Percentiles rank a stretch among this genome's conserved stretches.
Evolutionary conservation across 2,888 invertebrate species (phyloP).

Genomic region (Graphium colonna): DNA sequence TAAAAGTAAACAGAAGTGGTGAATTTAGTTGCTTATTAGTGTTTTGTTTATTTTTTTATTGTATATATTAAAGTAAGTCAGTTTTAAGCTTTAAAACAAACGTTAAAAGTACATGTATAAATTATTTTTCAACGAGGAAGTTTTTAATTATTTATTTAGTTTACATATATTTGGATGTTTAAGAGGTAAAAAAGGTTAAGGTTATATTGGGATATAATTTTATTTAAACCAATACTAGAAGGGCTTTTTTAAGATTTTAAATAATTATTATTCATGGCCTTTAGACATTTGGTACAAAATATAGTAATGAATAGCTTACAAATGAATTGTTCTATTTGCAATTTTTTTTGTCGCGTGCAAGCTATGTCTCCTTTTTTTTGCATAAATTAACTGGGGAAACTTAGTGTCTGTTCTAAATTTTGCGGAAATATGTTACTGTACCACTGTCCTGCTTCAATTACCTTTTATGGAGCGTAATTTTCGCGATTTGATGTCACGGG

Average conservation of each 20-base stretch:
- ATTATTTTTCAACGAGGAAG: background rate
- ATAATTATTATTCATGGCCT: no score
- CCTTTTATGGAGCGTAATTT: conserved; percentile 5
- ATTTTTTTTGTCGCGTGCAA: no score
- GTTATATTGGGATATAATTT: no score
- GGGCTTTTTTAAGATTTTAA: no score
- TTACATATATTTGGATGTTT: no score
- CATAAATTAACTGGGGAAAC: background rate
- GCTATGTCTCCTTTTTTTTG: no score
- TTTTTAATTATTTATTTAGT: background rate
- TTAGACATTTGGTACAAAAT: no score
- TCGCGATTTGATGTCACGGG: conserved; percentile 20
- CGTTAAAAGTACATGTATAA: background rate
- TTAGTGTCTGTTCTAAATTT: background rate
- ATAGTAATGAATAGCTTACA: no score
- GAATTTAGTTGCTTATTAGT: background rate
- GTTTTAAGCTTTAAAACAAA: background rate
- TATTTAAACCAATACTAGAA: no score
- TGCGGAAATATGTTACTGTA: background rate
- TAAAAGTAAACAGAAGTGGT: background rate
- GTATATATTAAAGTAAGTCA: background rate
- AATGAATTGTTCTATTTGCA: no score
- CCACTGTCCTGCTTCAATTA: background rate
- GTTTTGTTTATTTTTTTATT: background rate
- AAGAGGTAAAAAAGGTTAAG: no score